Conservation (phyloP, 23 tunicate species). For the Aplidium turbinatum region DNA sequence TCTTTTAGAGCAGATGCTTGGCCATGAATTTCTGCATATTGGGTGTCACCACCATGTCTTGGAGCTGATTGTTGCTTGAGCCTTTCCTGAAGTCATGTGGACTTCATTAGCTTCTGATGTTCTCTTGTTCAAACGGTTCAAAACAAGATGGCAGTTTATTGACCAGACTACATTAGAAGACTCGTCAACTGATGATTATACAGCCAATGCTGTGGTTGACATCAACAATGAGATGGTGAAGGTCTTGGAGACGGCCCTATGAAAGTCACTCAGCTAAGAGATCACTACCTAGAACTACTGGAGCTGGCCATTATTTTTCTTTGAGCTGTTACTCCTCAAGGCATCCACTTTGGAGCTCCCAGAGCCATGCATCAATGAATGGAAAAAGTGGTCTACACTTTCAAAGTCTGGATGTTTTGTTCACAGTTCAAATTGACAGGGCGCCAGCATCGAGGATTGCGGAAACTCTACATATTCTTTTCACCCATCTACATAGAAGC, state of each 20-base stretch:
- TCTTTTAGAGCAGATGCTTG: constrained; percentile 15
- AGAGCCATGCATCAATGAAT: constrained; percentile 18
- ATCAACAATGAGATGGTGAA: constrained; percentile 15
- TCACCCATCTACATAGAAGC: neutral
- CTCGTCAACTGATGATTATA: constrained; percentile 30
- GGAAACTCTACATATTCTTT: constrained; percentile 12
- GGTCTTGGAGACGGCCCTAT: constrained; percentile 3
- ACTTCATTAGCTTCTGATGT: constrained; percentile 15
- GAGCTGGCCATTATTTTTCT: constrained; percentile 8
- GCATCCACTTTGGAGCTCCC: constrained; percentile 20
- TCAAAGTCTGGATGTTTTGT: constrained; percentile 3
- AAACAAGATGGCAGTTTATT: constrained; percentile 25
- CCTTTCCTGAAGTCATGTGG: constrained; percentile 24
- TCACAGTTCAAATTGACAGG: constrained; percentile 13
- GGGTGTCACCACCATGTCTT: constrained; percentile 28
- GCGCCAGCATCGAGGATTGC: constrained; percentile 7
- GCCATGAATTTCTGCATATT: constrained; percentile 10
- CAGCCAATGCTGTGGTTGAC: constrained; percentile 1
- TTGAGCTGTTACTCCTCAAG: neutral
- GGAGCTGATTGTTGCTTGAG: constrained; percentile 28
- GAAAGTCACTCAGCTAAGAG: constrained; percentile 17
- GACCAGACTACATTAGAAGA: constrained; percentile 17
- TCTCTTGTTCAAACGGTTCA: constrained; percentile 26
- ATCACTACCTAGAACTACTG: constrained; percentile 17
- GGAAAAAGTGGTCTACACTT: constrained; percentile 14